These are phyloP conservation scores for Microctenopoma steveboyesi DNA, from an alignment of 2,797 vertebrate genomes.

Conservation along the genomic window DNA sequence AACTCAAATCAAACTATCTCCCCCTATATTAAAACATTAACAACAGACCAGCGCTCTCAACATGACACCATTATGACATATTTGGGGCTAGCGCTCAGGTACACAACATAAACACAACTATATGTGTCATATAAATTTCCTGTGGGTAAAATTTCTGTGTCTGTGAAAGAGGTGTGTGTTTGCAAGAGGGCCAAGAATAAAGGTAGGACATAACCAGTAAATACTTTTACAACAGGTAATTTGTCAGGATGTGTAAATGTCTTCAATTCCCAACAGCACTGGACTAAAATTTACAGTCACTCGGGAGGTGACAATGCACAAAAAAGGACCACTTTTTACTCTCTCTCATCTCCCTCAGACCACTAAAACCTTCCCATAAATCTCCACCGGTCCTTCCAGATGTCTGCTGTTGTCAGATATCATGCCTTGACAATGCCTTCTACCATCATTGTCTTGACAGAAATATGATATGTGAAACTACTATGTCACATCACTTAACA, in stretches of 20 bases:
- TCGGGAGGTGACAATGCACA: slow-evolving; percentile 94
- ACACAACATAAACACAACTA: slow-evolving; percentile 51
- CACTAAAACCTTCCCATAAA: slow-evolving; percentile 94
- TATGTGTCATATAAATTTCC: slow-evolving; percentile 70
- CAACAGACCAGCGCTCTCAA: slow-evolving; percentile 39
- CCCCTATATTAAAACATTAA: slow-evolving; percentile 69
- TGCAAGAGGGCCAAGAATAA: slow-evolving; percentile 69
- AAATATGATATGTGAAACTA: slow-evolving; percentile 98
- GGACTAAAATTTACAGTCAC: slow-evolving; percentile 92
- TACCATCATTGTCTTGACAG: slow-evolving; percentile 96
- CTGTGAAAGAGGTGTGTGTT: slow-evolving; percentile 52
- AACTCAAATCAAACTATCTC: slow-evolving; percentile 1
- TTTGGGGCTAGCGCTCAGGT: slow-evolving; percentile 59
- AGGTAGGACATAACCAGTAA: slow-evolving; percentile 79
- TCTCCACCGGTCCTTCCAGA: slow-evolving; percentile 84
- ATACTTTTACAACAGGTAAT: slow-evolving; percentile 82
- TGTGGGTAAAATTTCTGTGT: slow-evolving; percentile 72
- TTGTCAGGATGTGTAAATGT: slow-evolving; percentile 88
- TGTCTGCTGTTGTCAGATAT: slow-evolving; percentile 94
- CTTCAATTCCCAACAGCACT: slow-evolving; percentile 89
- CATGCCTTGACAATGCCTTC: slow-evolving; percentile 93
- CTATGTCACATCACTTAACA: slow-evolving; percentile 96
- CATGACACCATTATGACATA: slow-evolving; percentile 59
- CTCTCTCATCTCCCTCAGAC: slow-evolving; percentile 79
- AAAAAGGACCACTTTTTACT: slow-evolving; percentile 93